Base-by-base conservation (phyloP, 2,797 vertebrate genomes). In the Podarcis lilfordi region DNA sequence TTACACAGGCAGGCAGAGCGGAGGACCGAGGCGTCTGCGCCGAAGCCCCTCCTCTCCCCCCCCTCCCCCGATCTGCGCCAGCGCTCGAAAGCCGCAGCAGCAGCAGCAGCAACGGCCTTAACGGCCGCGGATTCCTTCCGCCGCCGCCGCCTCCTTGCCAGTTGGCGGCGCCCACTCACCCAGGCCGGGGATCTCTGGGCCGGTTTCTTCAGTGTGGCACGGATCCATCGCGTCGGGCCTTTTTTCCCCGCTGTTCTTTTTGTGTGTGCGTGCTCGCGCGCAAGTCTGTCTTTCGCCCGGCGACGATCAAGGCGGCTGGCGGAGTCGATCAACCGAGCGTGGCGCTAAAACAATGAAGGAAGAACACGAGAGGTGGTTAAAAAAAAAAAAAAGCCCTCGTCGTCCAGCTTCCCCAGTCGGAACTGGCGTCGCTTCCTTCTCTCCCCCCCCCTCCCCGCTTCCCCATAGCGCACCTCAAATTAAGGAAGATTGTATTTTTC, bases 171-270 rank as follows among this genome's bases (percentile, higher is more conserved):
- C 78, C 50, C 90, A 84, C 94, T 94, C 92, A 94, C 94, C 90
- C 84, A 94, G 82, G 72, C 94, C 94, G 32, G 94, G 93, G 89
- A 95, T 94, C 88, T 94, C 93, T 15, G 93, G 92, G 87, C 93
- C 94, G 1, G 91, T 93, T 86, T 95, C 94, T 40, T 94, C 94
- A 2, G 89, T 94, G 87, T 94, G 94, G 86, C 92, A 94, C 10
- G 92, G 94, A 3, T 95, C 94, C 94, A 94, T 95, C 87, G 77
- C 84, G 88, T 66, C 91, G 74, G 84, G 71, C 82, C 90, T 87
- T 88, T 92, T 91, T 37, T 3, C 40, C 19, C 27, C 64, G 43
- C 45, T 5, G 35, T 3, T 7, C 50, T 50, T 29, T 29, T 1
- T 76, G 3, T 25, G 50, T 55, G 50, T 55, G 50, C 50, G 50